Base-by-base conservation (phyloP, 2,797 vertebrate species). In the Lemur catta region DNA sequence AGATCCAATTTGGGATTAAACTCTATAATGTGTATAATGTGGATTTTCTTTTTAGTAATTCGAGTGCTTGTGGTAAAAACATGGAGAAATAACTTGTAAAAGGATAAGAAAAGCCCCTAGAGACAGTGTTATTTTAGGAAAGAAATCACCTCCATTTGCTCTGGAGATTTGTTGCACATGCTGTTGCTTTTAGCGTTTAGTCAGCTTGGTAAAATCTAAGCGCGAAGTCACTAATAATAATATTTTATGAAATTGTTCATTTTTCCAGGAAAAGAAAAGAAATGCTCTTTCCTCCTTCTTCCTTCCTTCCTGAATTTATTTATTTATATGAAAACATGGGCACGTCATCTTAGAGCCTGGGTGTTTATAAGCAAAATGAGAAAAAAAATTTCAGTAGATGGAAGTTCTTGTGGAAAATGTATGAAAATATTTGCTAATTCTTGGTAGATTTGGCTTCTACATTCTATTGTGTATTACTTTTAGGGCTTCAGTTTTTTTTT, bases 1-100 rank as follows among this genome's bases (percentile, higher is more conserved):
- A 96, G 93, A 96, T 67, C 7, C 85, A 97, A 89, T 95, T 97
- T 89, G 79, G 67, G 78, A 98, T 97, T 98, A 97, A 97, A 94
- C 92, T 93, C 50, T 76, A 41, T 13, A 85, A 65, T 0, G 0
- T 82, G n/a, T 35, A 4, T 82, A 92, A 91, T 87, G 72, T 89
- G 15, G n/a, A 33, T 71, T 61, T 43, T 88, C 43, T 38, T 95
- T 94, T 92, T 65, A 93, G 79, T 65, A 93, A 91, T 33, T 76
- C 46, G 18, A 67, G 55, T 91, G 76, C 17, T 89, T 63, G 7
- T 41, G 43, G 48, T 84, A 17, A 72, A 94, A 78, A 87, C 0
- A 11, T 55, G 26, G 65, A 89, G 22, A 79, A 79, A 86, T 65
- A 46, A 61, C 59, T 57, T 57, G 28, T 17, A 92, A 80, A 84